These are phyloP conservation scores for Dicaeum eximium DNA, from an alignment of 2,113 vertebrate genomes.

Conservation along the genomic window DNA sequence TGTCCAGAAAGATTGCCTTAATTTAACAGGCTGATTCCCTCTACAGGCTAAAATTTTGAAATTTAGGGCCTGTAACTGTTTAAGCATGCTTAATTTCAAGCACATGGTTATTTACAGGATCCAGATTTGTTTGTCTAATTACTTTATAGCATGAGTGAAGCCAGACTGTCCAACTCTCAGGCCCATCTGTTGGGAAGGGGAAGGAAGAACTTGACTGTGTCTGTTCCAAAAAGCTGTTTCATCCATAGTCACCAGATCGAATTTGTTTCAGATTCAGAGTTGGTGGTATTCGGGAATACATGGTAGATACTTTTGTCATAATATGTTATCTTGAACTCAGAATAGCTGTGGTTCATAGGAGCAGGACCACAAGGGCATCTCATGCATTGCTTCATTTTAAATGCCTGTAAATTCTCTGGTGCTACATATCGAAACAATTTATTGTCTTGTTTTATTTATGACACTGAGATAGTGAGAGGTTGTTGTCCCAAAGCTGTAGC, in stretches of 20 bases:
- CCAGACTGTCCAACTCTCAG: slow-evolving; percentile 21
- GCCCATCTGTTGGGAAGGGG: slow-evolving; percentile 36
- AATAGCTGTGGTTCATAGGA: not conserved
- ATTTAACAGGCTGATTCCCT: not conserved
- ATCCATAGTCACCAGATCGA: not conserved
- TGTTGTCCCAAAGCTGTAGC: not conserved
- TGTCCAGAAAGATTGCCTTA: not conserved
- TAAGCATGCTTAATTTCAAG: slow-evolving; percentile 17
- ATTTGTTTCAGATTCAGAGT: not conserved
- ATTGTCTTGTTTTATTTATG: not conserved
- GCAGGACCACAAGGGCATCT: not conserved
- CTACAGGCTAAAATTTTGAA: not conserved
- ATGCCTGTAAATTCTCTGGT: not conserved
- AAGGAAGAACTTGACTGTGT: not conserved
- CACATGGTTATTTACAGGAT: slow-evolving; percentile 49
- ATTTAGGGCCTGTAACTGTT: slow-evolving; percentile 6
- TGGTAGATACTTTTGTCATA: not conserved
- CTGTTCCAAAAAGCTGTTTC: slow-evolving; percentile 26
- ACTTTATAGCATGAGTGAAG: slow-evolving; percentile 33
- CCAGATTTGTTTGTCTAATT: slow-evolving; percentile 63
- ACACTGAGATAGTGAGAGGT: not conserved
- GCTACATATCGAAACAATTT: not conserved
- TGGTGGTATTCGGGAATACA: not conserved
- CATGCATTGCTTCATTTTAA: not conserved
- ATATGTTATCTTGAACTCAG: not conserved